Evolutionary conservation across 2,113 vertebrate genomes (phyloP).

Genomic region (Neolamprologus falcicula): DNA sequence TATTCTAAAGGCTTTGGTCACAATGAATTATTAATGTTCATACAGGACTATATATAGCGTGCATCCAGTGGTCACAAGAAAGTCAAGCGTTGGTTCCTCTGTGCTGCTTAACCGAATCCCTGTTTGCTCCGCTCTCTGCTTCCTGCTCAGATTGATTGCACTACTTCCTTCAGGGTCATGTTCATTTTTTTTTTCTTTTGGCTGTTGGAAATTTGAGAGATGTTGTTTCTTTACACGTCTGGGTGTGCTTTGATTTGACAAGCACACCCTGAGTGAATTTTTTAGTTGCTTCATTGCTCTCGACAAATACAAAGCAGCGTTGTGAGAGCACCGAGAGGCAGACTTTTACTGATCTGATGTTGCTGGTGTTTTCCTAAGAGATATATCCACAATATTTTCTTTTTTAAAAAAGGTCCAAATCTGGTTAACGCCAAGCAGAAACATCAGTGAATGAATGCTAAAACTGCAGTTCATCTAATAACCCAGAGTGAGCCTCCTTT

Average conservation of each 20-base stretch:
- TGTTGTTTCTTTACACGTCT: background rate
- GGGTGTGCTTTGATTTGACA: conserved; percentile 2
- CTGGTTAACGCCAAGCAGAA: background rate
- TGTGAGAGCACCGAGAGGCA: background rate
- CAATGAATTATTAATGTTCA: conserved; percentile 60
- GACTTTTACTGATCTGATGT: background rate
- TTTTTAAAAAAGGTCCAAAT: background rate
- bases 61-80: conserved; percentile 26
- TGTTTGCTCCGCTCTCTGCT: background rate
- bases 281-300: conserved; percentile 22
- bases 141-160: conserved; percentile 4
- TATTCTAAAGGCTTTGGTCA: conserved; percentile 21
- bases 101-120: background rate
- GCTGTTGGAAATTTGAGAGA: background rate
- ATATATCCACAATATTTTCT: background rate
- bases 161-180: background rate
- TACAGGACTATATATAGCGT: conserved; percentile 44
- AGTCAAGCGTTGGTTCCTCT: background rate
- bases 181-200: background rate
- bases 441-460: fast-evolving
- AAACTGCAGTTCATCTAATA: background rate
- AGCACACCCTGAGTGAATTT: background rate
- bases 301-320: background rate
- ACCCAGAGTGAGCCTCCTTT: background rate
- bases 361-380: background rate